Percentiles rank a stretch among this genome's conserved stretches.
These are phyloP conservation scores for Strigamia transsilvanica DNA, from an alignment of 2,888 invertebrate species.

Conservation along the genomic window DNA sequence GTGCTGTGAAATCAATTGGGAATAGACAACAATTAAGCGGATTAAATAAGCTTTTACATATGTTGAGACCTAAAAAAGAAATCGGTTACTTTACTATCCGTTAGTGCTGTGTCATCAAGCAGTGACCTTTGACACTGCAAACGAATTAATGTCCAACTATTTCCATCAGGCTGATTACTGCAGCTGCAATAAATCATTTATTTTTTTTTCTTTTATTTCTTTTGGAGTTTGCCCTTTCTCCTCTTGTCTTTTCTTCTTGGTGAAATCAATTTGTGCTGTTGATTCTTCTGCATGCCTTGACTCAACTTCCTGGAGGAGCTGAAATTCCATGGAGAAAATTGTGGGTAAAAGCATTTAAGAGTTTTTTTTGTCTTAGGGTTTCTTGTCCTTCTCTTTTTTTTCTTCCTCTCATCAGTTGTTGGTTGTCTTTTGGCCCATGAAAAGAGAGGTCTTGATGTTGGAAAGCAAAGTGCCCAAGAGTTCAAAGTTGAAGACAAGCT, in stretches of 20 bases:
- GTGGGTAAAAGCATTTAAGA: constrained; percentile 32
- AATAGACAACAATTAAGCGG: constrained; percentile 18
- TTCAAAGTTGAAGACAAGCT: constrained; percentile 43
- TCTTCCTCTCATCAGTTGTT: background rate
- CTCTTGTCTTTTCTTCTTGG: constrained; percentile 14
- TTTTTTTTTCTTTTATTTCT: background rate
- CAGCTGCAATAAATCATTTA: constrained; percentile 35
- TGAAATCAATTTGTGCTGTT: constrained; percentile 46
- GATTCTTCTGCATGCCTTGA: constrained; percentile 45
- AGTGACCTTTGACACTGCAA: constrained; percentile 16
- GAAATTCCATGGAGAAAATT: constrained; percentile 40
- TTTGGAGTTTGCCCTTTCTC: background rate
- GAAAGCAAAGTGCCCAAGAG: constrained; percentile 2
- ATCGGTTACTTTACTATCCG: background rate
- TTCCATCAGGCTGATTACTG: constrained; percentile 37
- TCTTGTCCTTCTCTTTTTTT: background rate
- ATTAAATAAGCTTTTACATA: constrained; percentile 13
- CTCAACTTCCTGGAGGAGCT: constrained; percentile 15
- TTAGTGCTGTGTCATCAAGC: constrained; percentile 24
- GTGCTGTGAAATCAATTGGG: constrained; percentile 40
- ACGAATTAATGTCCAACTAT: constrained; percentile 41
- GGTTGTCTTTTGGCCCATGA: constrained; percentile 11
- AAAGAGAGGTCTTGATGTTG: constrained; percentile 39
- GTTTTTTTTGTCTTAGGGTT: background rate
- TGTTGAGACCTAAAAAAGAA: background rate